Base-by-base conservation (phyloP, 2,888 invertebrate genomes). In the Iphiclides podalirius region DNA sequence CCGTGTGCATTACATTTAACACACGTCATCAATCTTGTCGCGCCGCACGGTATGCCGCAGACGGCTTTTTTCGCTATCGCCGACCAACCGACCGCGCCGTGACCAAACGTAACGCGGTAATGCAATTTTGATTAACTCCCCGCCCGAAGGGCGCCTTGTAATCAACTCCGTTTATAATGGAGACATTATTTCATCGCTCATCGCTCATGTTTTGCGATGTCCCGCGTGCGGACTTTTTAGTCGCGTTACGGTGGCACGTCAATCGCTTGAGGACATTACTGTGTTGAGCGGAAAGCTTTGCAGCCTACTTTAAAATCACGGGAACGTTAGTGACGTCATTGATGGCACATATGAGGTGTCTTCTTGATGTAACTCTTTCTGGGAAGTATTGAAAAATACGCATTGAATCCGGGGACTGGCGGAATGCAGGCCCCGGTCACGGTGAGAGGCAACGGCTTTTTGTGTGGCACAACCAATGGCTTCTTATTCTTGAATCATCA, bases 41-140 rank as follows among this genome's bases (percentile, higher is more conserved):
- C 38, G 40, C 16, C 43, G 38, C 33, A 20, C 54, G 54, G 50
- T 58, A 60, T 56, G 64, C 14, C 33, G 14, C 13, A 14, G 11
- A n/a, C n/a, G 4, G 20, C 20, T 35, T 84, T 84, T 75, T 75
- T 60, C 60, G 38, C 43, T 75, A 75, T 60, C 60, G 38, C 43
- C 57, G 58, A 48, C 54, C 58, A 56, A 59, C 66, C 57, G 64
- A n/a, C n/a, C 60, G 65, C 60, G 70, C 69, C 78, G 77, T 79
- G 80, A 79, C 80, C 71, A 77, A 79, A 72, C 61, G 69, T 70
- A 70, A 66, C 67, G 72, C 58, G 53, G 61, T 83, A 85, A 87
- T 86, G 80, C 77, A 83, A 79, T 83, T 86, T 82, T 83, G 85
- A 87, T 87, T 79, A 79, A 79, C 76, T 75, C 59, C 67, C 60